Percentiles rank a stretch among this genome's conserved stretches.
Evolutionary conservation across 2,113 vertebrate species (phyloP).

Genomic region (Ptychochromis oligacanthus): DNA sequence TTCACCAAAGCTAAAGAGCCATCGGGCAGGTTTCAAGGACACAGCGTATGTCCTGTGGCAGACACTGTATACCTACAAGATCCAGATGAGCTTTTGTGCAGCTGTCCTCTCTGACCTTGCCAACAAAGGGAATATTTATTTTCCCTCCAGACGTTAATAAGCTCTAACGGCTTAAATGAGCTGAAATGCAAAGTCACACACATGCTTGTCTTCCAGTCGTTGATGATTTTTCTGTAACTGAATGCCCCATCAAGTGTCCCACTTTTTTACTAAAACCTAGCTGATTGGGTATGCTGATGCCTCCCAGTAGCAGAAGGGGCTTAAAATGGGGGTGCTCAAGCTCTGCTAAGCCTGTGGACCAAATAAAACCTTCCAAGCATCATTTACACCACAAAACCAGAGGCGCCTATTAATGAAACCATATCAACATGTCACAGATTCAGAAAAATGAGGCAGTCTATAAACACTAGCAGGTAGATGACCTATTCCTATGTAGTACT

Average conservation of each 20-base stretch:
- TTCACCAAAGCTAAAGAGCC: not conserved
- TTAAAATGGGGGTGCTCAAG: slow-evolving; percentile 26
- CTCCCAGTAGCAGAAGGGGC: slow-evolving; percentile 24
- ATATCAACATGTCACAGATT: slow-evolving; percentile 9
- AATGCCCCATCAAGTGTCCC: slow-evolving; percentile 43
- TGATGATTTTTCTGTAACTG: slow-evolving; percentile 14
- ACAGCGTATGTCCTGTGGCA: not conserved
- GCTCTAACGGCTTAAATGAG: not conserved
- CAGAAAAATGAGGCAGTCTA: not conserved
- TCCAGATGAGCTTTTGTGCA: not conserved
- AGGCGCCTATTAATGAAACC: slow-evolving; percentile 13
- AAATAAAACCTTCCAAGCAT: slow-evolving; percentile 43
- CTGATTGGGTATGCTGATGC: slow-evolving; percentile 27
- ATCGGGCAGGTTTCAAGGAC: not conserved
- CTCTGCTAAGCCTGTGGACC: slow-evolving; percentile 33
- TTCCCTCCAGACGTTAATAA: not conserved
- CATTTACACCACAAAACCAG: slow-evolving; percentile 24
- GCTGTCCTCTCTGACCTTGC: not conserved
- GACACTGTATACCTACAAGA: not conserved
- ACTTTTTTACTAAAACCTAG: slow-evolving; percentile 51
- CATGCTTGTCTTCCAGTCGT: not conserved
- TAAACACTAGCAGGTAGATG: not conserved
- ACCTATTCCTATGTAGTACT: not conserved
- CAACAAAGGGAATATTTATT: not conserved
- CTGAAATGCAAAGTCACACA: slow-evolving; percentile 7